Conservation (phyloP, 2,113 vertebrate genomes). For the Jacana jacana region DNA sequence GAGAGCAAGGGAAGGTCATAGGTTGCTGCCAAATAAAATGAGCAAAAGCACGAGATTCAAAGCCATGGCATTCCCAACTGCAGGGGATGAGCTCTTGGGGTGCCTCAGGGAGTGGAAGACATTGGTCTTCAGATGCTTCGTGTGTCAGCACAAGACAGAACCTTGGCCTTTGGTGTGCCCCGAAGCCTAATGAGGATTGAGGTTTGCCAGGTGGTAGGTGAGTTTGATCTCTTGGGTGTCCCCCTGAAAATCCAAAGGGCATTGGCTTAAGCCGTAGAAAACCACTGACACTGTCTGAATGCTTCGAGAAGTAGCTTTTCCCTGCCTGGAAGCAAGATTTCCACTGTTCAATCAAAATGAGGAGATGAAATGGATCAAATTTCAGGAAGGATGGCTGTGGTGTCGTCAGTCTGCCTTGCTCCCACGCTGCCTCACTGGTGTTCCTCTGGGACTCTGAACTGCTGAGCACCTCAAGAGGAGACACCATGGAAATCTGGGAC, state of each 20-base stretch:
- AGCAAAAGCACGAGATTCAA: neutral
- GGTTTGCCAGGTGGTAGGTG: neutral
- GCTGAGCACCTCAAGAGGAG: neutral
- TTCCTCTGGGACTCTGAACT: neutral
- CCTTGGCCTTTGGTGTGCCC: neutral
- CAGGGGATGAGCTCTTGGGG: neutral
- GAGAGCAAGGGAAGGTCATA: neutral
- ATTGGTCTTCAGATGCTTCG: neutral
- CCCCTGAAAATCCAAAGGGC: neutral
- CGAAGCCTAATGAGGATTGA: accelerated
- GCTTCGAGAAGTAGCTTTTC: neutral
- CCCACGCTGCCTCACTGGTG: neutral
- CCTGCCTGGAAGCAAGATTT: neutral
- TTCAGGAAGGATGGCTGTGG: neutral
- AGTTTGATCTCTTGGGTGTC: neutral
- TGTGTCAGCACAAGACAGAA: neutral
- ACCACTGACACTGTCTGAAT: neutral
- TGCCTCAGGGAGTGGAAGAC: neutral
- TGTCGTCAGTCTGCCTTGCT: neutral
- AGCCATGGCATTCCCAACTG: neutral
- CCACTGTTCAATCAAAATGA: neutral
- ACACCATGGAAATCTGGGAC: neutral
- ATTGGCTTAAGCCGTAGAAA: neutral
- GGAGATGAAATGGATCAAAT: neutral
- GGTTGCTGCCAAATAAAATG: neutral